Conservation (phyloP, 2,797 vertebrate genomes). For the Alfaro cultratus region DNA sequence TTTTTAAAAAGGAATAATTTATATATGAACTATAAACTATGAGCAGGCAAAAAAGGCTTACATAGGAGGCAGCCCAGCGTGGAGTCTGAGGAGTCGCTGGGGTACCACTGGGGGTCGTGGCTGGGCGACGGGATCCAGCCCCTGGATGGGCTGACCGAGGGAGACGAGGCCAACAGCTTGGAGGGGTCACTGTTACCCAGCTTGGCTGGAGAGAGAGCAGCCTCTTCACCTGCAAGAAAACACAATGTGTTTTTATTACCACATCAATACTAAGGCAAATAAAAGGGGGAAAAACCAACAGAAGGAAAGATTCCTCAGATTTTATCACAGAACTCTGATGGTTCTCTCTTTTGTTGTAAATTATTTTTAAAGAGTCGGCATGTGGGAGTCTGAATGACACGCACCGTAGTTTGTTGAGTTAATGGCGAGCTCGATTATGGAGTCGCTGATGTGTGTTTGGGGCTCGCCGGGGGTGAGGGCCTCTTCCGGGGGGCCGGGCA, state of each 20-base stretch:
- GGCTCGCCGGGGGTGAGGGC: constrained; percentile 91
- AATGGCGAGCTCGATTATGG: constrained; percentile 98
- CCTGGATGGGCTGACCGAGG: constrained; percentile 90
- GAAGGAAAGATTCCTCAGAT: not conserved
- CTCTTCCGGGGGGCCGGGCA: constrained; percentile 96
- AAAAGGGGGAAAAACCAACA: not conserved
- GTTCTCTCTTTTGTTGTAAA: not conserved
- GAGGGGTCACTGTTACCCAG: constrained; percentile 90
- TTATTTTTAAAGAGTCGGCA: not conserved
- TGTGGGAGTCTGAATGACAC: constrained; percentile 9
- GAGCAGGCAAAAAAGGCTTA: constrained; percentile 70
- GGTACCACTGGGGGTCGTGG: constrained; percentile 99
- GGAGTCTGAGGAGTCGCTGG: constrained; percentile 94
- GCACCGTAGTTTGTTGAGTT: constrained; percentile 94
- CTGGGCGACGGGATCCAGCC: constrained; percentile 98
- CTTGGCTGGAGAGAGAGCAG: constrained; percentile 92
- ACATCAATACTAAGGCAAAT: not conserved
- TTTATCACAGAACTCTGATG: not conserved
- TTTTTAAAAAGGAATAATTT: not conserved
- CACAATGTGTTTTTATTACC: not conserved
- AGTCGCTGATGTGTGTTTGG: constrained; percentile 96
- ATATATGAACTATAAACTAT: not conserved
- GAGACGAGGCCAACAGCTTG: constrained; percentile 92
- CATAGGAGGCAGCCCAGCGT: constrained; percentile 95
- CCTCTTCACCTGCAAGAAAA: constrained; percentile 85